Evolutionary conservation across 2,888 invertebrate genomes (phyloP).

Genomic region (Euzetes globulus): DNA sequence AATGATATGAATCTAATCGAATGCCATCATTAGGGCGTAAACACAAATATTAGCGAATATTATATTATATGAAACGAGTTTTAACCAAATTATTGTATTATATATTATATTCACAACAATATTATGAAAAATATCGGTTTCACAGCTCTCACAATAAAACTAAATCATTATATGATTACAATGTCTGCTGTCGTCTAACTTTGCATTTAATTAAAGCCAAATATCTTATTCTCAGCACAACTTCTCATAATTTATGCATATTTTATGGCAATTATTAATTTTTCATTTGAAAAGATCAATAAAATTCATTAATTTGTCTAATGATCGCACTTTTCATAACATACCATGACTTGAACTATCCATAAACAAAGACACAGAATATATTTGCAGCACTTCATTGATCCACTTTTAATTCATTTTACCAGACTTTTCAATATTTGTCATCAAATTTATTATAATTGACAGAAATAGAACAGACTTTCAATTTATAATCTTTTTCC

Average conservation of each 20-base stretch:
- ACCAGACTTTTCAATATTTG: no score
- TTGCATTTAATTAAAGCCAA: conserved; percentile 10
- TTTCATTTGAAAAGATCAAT: conserved; percentile 12
- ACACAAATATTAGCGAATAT: background rate
- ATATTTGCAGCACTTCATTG: no score
- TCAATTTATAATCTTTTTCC: no score
- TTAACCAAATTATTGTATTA: conserved; percentile 1
- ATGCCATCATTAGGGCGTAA: conserved; percentile 27
- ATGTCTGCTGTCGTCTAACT: background rate
- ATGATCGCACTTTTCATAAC: background rate
- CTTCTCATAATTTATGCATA: background rate
- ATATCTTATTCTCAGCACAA: background rate
- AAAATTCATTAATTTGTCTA: conserved; percentile 21
- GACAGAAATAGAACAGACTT: background rate
- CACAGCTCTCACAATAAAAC: conserved; percentile 5
- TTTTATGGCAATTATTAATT: conserved; percentile 20
- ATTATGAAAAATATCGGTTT: conserved; percentile 17
- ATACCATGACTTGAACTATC: background rate
- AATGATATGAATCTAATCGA: conserved; percentile 17
- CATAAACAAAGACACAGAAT: background rate
- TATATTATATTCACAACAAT: conserved; percentile 1
- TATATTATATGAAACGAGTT: conserved; percentile 11
- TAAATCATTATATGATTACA: conserved; percentile 4
- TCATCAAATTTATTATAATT: background rate
- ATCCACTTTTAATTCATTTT: no score